phyloP scores from a whole-genome alignment of 1,140 invertebrate species.

The Stegodyphus mimosarum region DNA sequence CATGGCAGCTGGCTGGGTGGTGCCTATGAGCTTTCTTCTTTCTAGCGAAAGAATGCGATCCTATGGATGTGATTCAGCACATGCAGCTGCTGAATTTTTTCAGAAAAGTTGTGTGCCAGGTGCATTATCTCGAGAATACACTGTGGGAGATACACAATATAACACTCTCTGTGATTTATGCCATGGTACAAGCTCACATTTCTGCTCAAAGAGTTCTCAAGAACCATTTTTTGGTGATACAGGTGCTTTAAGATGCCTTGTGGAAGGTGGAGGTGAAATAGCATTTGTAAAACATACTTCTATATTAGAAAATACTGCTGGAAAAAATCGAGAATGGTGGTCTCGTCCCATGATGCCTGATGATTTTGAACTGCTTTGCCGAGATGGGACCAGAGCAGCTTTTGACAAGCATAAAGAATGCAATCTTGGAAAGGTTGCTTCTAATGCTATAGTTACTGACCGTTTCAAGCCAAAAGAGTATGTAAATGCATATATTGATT shows the following conservation, averaged over 20 bases:
- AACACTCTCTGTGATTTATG: slow-evolving; percentile 91
- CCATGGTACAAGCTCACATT: slow-evolving; percentile 83
- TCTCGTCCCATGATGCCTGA: slow-evolving; percentile 89
- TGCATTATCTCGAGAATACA: slow-evolving; percentile 70
- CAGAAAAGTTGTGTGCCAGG: slow-evolving; percentile 73
- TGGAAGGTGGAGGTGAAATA: slow-evolving; percentile 94
- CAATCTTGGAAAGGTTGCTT: slow-evolving; percentile 90
- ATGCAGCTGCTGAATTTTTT: slow-evolving; percentile 92
- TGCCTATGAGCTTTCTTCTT: slow-evolving; percentile 91
- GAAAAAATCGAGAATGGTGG: slow-evolving; percentile 90
- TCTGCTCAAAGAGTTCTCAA: slow-evolving; percentile 84
- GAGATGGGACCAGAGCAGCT: slow-evolving; percentile 79
- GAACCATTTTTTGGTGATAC: slow-evolving; percentile 91
- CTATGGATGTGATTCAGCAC: slow-evolving; percentile 89
- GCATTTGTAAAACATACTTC: slow-evolving; percentile 93
- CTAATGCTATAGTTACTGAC: slow-evolving; percentile 90
- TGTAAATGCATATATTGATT: slow-evolving; percentile 84
- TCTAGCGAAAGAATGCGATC: slow-evolving; percentile 93
- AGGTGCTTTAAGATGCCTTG: slow-evolving; percentile 91
- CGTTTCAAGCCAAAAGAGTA: slow-evolving; percentile 82
- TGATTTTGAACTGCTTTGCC: slow-evolving; percentile 93
- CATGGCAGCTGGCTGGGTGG: slow-evolving; percentile 94
- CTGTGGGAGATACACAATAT: slow-evolving; percentile 69
- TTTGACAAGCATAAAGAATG: slow-evolving; percentile 71
- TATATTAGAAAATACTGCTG: slow-evolving; percentile 89